Conservation (phyloP, 1,140 invertebrate genomes). For the Stegodyphus mimosarum region DNA sequence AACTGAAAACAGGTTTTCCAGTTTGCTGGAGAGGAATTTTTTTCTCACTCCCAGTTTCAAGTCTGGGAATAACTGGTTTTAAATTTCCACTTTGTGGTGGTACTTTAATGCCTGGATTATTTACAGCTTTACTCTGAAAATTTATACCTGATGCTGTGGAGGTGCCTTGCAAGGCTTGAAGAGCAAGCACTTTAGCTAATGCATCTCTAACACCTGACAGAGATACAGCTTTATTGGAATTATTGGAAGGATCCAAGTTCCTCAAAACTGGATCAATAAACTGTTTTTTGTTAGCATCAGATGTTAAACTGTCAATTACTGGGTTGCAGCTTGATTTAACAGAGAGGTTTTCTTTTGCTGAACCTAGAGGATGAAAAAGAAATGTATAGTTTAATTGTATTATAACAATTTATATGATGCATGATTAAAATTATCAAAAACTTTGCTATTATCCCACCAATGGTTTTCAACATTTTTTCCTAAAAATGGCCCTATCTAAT, state of each 20-base stretch:
- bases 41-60: too few species aligned
- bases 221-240: background rate
- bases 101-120: conserved; percentile 16
- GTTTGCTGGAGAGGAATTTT: too few species aligned
- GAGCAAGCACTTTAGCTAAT: conserved; percentile 35
- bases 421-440: too few species aligned
- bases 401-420: too few species aligned
- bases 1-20: too few species aligned
- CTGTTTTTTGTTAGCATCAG: background rate
- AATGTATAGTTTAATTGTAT: background rate
- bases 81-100: background rate
- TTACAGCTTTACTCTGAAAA: conserved; percentile 44
- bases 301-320: background rate
- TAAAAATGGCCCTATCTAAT: too few species aligned
- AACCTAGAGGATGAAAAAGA: background rate
- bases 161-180: background rate
- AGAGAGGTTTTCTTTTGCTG: background rate
- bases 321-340: background rate
- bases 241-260: conserved; percentile 21
- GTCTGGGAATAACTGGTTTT: background rate
- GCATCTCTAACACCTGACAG: conserved; percentile 29
- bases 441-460: too few species aligned
- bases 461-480: too few species aligned
- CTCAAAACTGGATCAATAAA: background rate
- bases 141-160: conserved; percentile 37